phyloP scores from a whole-genome alignment of 2,888 invertebrate species.

The Ligdia adustata region DNA sequence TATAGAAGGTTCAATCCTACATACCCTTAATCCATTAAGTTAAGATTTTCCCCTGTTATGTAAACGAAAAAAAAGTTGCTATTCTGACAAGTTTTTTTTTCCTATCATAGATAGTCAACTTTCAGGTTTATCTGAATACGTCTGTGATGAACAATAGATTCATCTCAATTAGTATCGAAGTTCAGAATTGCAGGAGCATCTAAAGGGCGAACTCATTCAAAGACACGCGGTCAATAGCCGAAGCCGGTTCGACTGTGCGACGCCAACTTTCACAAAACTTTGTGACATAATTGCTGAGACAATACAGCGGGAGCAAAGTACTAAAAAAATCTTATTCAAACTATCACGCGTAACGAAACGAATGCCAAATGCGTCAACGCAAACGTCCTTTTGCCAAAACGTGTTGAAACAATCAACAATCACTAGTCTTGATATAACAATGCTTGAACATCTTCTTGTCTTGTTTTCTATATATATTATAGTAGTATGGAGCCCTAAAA shows the following conservation, averaged over 20 bases:
- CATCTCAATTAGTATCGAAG: not conserved
- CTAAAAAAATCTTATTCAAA: slow-evolving; percentile 7
- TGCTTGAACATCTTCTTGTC: too few relatives aligned
- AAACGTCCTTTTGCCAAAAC: slow-evolving; percentile 36
- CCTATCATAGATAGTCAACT: too few relatives aligned
- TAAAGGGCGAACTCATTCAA: slow-evolving; percentile 16
- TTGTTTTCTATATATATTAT: too few relatives aligned
- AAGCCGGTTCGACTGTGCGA: not conserved
- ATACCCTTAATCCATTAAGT: too few relatives aligned
- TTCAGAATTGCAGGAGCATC: slow-evolving; percentile 2
- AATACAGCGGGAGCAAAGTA: slow-evolving; percentile 4
- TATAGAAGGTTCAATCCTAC: too few relatives aligned
- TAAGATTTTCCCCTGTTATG: too few relatives aligned
- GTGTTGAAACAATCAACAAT: slow-evolving; percentile 10
- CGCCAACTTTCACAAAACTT: slow-evolving; percentile 14
- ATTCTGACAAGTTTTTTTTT: too few relatives aligned
- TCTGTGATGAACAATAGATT: too few relatives aligned
- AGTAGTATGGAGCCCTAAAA: too few relatives aligned
- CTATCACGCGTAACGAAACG: slow-evolving; percentile 26
- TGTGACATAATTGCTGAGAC: slow-evolving; percentile 13
- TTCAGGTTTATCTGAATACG: too few relatives aligned
- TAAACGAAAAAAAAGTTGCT: too few relatives aligned
- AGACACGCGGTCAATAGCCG: slow-evolving; percentile 14
- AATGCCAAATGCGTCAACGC: slow-evolving; percentile 54
- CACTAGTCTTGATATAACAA: too few relatives aligned